Evolutionary conservation across 1,140 invertebrate genomes (phyloP), one percentile per base, ranked within the genome.

Genomic region (Euglossa dilemma): DNA sequence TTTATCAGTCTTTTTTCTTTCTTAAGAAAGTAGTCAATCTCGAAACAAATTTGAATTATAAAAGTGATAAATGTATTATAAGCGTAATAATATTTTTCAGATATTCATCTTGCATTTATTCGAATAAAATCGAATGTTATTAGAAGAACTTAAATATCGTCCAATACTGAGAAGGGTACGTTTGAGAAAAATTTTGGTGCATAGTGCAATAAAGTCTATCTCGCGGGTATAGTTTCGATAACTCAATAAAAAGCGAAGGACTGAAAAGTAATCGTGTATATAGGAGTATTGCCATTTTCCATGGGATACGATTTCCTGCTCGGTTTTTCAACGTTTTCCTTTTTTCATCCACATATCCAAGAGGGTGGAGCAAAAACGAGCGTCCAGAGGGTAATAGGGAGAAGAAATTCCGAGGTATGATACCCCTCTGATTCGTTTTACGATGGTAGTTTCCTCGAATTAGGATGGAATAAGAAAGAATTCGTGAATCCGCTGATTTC

Each of bases 391-490:
- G 76, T 59, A 81, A 80, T 88, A 80, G 87, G 36, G 50, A 36
- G 73, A 80, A 83, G 84, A 64, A 87, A 89, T 91, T 89, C 78
- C 87, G 74, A 85, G 86, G 87, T 87, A 93, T 93, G 90, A 93
- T 93, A 91, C 91, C 89, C 86, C 89, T 93, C 92, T 93, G 92
- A 93, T 93, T 93, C 92, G 89, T 92, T 93, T 93, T 93, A 93
- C 83, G 88, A 89, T 88, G 85, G 89, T 91, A 87, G 89, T 93
- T 92, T 82, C 83, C 87, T 85, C 90, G 91, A 92, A 93, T 93
- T 93, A 92, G 90, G 88, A 89, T 74, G 87, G 83, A 90, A 92
- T 91, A 91, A 92, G 90, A 90, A 91, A 87, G 87, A 88, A 87
- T 91, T 91, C 83, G 81, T 84, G 78, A 89, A 88, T 86, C 28